These are phyloP conservation scores for Gymnoscopelus braueri DNA, from an alignment of 2,797 vertebrate species.

Conservation along the genomic window DNA sequence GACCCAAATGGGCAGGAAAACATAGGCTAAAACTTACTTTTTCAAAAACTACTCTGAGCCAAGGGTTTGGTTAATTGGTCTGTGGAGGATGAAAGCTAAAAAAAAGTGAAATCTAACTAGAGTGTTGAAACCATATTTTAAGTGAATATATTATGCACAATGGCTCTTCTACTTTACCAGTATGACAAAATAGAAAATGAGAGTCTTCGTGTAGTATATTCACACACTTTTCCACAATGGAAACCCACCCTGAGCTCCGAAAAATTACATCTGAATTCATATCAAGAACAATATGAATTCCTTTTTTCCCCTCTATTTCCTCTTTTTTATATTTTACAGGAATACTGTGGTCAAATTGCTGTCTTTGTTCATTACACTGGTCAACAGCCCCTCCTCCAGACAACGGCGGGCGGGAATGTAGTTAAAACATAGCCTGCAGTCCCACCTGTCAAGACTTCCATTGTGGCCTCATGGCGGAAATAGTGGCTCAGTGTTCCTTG, in stretches of 20 bases:
- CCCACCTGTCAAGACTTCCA: constrained; percentile 65
- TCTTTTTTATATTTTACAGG: no score
- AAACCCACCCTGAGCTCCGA: no score
- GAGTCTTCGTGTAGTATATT: no score
- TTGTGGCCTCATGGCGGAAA: constrained; percentile 64
- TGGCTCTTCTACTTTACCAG: constrained; percentile 49
- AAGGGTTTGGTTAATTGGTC: constrained; percentile 22
- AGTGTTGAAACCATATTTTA: constrained; percentile 50
- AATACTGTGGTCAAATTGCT: constrained; percentile 37
- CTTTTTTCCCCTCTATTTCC: no score
- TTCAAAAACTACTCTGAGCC: constrained; percentile 23
- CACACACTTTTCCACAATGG: no score
- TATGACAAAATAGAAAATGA: no score
- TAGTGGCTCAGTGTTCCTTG: constrained; percentile 60
- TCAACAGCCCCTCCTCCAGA: constrained; percentile 66
- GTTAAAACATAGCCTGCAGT: constrained; percentile 65
- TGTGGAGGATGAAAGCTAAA: constrained; percentile 44
- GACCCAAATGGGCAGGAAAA: constrained; percentile 24
- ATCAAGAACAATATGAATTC: no score
- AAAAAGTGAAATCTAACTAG: constrained; percentile 54
- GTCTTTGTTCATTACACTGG: constrained; percentile 35
- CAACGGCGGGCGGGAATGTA: constrained; percentile 54
- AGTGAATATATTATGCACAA: constrained; percentile 57
- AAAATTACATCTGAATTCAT: no score
- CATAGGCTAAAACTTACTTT: constrained; percentile 9